Evolutionary conservation across 2,888 invertebrate species (phyloP).

Genomic region (Coenonympha glycerion): DNA sequence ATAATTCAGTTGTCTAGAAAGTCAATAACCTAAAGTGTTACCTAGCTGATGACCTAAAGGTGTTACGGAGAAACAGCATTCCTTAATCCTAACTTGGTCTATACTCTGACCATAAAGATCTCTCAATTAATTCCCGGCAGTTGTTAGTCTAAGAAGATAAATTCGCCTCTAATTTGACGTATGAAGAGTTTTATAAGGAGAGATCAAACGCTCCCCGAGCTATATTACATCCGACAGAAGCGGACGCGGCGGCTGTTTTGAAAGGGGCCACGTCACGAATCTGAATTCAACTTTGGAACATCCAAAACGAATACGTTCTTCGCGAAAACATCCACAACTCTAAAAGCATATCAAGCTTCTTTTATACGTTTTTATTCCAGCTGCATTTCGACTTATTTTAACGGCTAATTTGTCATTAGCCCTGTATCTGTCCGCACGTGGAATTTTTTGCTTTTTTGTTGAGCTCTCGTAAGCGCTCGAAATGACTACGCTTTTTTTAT

Average conservation of each 20-base stretch:
- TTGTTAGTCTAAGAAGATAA: conserved; percentile 23
- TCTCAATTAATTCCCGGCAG: conserved; percentile 14
- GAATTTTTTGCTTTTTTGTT: conserved; percentile 31
- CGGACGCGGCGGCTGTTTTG: conserved; percentile 41
- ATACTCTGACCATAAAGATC: not conserved
- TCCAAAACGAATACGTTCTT: conserved; percentile 48
- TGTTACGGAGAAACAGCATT: not conserved
- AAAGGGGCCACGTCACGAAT: conserved; percentile 32
- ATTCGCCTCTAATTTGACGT: conserved; percentile 31
- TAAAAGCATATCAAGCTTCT: conserved; percentile 34
- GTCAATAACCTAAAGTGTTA: too few species aligned
- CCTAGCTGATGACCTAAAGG: too few species aligned
- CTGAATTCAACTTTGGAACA: conserved; percentile 34
- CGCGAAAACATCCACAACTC: conserved; percentile 54
- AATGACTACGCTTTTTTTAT: not conserved
- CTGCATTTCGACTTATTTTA: conserved; percentile 57
- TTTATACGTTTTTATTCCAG: conserved; percentile 45
- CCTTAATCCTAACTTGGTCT: not conserved
- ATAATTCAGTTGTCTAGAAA: not conserved
- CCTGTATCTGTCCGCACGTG: conserved; percentile 63
- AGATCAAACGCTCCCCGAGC: conserved; percentile 62
- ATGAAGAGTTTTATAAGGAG: conserved; percentile 42
- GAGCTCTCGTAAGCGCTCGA: not conserved
- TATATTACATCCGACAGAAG: conserved; percentile 53
- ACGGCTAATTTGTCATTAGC: conserved; percentile 68